Conservation (phyloP, 2,888 invertebrate genomes). For the Mesorhabditis sp. region DNA sequence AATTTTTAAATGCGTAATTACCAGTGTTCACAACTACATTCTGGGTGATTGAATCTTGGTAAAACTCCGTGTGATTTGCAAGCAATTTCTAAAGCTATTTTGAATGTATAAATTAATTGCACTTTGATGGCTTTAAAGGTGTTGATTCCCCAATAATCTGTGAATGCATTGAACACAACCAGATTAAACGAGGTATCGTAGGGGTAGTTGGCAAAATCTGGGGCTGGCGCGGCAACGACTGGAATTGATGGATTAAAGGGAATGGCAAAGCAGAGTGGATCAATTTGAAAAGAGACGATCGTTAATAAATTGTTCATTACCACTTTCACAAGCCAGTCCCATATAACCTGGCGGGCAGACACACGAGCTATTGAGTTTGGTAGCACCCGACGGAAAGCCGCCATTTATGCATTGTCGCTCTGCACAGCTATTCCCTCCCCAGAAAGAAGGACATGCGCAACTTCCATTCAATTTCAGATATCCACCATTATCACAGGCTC, state of each 20-base stretch:
- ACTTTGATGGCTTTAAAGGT: neutral
- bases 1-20: too few relatives aligned
- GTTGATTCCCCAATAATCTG: neutral
- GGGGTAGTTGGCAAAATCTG: neutral
- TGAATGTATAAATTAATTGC: neutral
- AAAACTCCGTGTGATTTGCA: neutral
- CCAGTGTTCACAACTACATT: conserved; percentile 6
- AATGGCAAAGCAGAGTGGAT: neutral
- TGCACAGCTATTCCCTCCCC: neutral
- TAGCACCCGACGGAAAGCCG: neutral
- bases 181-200: neutral
- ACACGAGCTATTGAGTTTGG: neutral
- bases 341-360: neutral
- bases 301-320: neutral
- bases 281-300: neutral
- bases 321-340: neutral
- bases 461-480: neutral
- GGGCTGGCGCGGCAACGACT: neutral
- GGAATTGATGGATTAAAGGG: neutral
- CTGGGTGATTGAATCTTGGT: neutral
- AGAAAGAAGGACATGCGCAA: neutral
- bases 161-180: neutral
- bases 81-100: neutral
- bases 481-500: neutral
- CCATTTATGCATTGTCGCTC: neutral